Percentiles rank a stretch among this genome's conserved stretches.
phyloP scores from a whole-genome alignment of 1,140 invertebrate species.

The Rhopalosiphum padi region DNA sequence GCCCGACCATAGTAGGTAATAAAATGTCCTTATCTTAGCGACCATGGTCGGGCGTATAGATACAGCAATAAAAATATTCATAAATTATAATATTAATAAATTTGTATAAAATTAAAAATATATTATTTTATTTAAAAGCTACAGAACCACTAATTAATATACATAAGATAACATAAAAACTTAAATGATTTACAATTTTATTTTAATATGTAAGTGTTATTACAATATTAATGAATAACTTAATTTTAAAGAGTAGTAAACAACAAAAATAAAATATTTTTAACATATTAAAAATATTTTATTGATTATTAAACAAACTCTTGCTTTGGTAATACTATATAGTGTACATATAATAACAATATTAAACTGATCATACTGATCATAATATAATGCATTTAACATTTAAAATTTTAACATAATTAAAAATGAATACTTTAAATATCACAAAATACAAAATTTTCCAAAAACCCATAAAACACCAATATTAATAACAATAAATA shows the following conservation, averaged over 20 bases:
- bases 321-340: neutral
- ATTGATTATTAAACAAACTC: neutral
- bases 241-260: neutral
- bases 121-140: neutral
- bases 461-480: neutral
- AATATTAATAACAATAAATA: conserved; percentile 23
- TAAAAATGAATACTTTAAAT: conserved; percentile 34
- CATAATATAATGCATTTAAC: neutral
- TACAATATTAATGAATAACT: neutral
- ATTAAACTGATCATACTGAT: neutral
- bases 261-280: neutral
- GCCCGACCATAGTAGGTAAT: too few relatives aligned
- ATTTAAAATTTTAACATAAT: conserved; percentile 10
- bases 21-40: too few relatives aligned
- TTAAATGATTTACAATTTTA: neutral
- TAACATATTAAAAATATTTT: neutral
- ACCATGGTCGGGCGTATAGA: too few relatives aligned
- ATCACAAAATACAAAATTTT: conserved; percentile 41
- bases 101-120: too few relatives aligned
- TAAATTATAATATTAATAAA: too few relatives aligned
- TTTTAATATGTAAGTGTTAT: neutral
- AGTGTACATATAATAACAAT: neutral
- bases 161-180: neutral
- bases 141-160: neutral
- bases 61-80: too few relatives aligned